phyloP scores from a whole-genome alignment of 2,888 invertebrate genomes.

The Tipula vernalis region DNA sequence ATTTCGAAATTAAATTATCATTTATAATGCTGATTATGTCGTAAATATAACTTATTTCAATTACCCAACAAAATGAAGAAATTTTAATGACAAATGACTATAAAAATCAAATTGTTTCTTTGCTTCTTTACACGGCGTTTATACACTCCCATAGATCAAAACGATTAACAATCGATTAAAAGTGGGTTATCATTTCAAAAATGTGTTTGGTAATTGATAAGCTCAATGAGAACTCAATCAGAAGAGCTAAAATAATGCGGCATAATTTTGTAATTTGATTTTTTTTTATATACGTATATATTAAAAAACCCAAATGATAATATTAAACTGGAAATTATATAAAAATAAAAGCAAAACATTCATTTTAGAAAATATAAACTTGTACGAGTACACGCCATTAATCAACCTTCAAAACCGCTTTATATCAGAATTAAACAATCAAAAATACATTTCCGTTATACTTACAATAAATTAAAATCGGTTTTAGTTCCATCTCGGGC shows the following conservation, averaged over 20 bases:
- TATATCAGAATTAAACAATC: background rate
- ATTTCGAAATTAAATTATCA: background rate
- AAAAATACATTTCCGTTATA: constrained; percentile 13
- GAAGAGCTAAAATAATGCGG: background rate
- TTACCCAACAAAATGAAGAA: background rate
- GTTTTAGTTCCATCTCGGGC: constrained; percentile 46
- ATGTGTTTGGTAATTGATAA: background rate
- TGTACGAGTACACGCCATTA: background rate
- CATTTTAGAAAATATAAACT: background rate
- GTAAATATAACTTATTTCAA: background rate
- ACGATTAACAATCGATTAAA: background rate
- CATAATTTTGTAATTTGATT: background rate
- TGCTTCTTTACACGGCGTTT: background rate
- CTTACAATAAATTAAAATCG: constrained; percentile 49
- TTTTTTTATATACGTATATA: background rate
- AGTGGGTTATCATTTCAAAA: background rate
- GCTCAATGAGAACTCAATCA: background rate
- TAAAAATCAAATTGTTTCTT: background rate
- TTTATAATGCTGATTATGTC: background rate
- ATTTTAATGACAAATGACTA: background rate
- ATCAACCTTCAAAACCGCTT: background rate
- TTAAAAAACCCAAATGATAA: background rate
- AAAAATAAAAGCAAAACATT: background rate
- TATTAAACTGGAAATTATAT: background rate
- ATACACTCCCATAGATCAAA: background rate